A percentile compares a stretch with the other conserved stretches of the same genome.
Conservation (phyloP, 2,797 vertebrate species). For the Florisuga fusca region DNA sequence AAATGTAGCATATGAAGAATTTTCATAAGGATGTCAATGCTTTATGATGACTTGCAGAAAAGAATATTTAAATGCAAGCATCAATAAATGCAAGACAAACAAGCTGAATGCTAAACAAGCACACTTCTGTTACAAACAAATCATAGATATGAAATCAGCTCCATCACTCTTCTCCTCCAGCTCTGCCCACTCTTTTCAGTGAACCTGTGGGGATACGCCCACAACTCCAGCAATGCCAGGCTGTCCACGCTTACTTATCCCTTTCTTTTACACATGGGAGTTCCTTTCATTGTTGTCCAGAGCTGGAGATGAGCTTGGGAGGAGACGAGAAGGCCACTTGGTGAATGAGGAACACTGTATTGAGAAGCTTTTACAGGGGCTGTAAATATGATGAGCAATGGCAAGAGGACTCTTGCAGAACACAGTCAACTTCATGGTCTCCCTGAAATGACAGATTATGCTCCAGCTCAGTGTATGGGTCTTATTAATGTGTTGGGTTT, state of each 20-base stretch:
- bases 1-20: conserved; percentile 26
- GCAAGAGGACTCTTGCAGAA: not conserved
- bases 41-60: conserved; percentile 37
- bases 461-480: not conserved
- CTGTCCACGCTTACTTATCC: not conserved
- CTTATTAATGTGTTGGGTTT: not conserved
- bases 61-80: conserved; percentile 8
- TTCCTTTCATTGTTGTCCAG: not conserved
- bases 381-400: not conserved
- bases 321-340: not conserved
- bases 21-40: not conserved
- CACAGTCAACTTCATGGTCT: not conserved
- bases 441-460: not conserved
- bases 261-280: not conserved
- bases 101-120: conserved; percentile 8
- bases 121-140: not conserved
- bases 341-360: not conserved
- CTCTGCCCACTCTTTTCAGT: not conserved
- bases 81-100: conserved; percentile 40
- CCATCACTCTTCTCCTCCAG: not conserved
- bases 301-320: not conserved
- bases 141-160: not conserved
- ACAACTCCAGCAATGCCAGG: not conserved
- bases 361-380: not conserved
- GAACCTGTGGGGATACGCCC: not conserved